phyloP scores from a whole-genome alignment of 2,797 vertebrate genomes.

The Paratrypauchen microcephalus region DNA sequence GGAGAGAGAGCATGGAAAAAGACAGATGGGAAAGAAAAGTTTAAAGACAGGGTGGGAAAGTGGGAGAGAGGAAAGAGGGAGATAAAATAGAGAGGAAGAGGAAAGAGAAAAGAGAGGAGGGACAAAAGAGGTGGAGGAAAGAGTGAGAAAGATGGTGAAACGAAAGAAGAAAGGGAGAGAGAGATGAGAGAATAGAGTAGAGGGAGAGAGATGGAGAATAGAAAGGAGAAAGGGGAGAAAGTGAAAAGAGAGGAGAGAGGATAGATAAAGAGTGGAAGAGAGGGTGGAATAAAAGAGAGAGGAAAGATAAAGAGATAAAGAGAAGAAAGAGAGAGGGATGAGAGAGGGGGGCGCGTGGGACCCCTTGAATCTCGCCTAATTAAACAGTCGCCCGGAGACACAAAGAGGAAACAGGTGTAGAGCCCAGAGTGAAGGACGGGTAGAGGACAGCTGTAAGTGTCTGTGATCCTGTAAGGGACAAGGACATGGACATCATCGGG shows the following conservation, averaged over 20 bases:
- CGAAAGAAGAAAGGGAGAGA: slow-evolving; percentile 1
- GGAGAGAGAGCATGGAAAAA: no score
- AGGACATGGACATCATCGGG: no score
- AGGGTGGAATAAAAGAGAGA: slow-evolving; percentile 2
- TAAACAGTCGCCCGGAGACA: slow-evolving; percentile 67
- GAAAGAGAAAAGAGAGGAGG: no score
- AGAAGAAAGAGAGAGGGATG: background rate
- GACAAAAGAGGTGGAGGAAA: no score
- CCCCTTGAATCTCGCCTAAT: slow-evolving; percentile 58
- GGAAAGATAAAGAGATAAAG: slow-evolving; percentile 9
- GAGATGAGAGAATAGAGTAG: slow-evolving; percentile 23
- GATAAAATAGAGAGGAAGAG: no score
- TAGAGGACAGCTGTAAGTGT: slow-evolving; percentile 6
- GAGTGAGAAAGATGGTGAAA: no score
- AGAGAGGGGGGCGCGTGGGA: slow-evolving; percentile 37
- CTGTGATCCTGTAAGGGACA: background rate
- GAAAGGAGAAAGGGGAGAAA: no score
- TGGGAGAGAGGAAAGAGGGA: no score
- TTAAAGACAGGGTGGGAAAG: no score
- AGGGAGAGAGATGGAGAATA: background rate
- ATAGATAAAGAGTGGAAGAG: background rate
- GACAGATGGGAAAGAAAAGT: no score
- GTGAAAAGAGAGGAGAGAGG: no score
- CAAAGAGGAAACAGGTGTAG: slow-evolving; percentile 48
- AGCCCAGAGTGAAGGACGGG: slow-evolving; percentile 27